Base-by-base conservation (phyloP, 1,140 invertebrate species). In the Drosophila orosa region DNA sequence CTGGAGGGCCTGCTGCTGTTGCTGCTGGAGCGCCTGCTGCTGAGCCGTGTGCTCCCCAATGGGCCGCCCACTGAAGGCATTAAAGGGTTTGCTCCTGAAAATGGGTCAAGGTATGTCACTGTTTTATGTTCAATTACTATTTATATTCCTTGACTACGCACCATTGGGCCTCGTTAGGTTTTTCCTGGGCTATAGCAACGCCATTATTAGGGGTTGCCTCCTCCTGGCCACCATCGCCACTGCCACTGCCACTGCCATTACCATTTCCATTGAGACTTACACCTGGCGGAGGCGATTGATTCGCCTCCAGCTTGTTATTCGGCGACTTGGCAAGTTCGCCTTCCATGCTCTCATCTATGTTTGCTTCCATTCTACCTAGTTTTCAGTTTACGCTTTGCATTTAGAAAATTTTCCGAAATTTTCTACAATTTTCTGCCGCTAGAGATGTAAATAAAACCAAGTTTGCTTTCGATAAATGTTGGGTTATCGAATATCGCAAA, bases 11-110 rank as follows among this genome's bases (percentile, higher is more conserved):
- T 68, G 74, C 12, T 68, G 74, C 10, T 75, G 55, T 12, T 67
- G 65, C 24, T 75, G 74, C 19, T 59, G 72, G 15, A 75, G 19
- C 9, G 72, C 58, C 58, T 74, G 74, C 48, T 82, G 80, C 44
- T 79, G 77, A 5, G 80, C 76, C 12, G 83, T 80, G 25, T 89
- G 84, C 27, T 89, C 84, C 10, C 80, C 84, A 17, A 89, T 84
- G 17, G 84, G 85, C 1, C 84, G 77, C 5, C 80, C 84, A 31
- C 84, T 89, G 39, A 89, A 89, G 9, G 84, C 84, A 50, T 84
- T 89, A 15, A 89, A 89, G 2, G 84, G 77, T 35, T 89, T 89
- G 35, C 15, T 80, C 84, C 84, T 89, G 25, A 40, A 22, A 74
- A 66, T 37, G 10, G 60, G 24, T 42, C 22, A 42, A 52, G 29